Percentiles rank a stretch among this genome's conserved stretches.
Evolutionary conservation across 2,888 invertebrate genomes (phyloP).

Genomic region (Microplitis deprimator): DNA sequence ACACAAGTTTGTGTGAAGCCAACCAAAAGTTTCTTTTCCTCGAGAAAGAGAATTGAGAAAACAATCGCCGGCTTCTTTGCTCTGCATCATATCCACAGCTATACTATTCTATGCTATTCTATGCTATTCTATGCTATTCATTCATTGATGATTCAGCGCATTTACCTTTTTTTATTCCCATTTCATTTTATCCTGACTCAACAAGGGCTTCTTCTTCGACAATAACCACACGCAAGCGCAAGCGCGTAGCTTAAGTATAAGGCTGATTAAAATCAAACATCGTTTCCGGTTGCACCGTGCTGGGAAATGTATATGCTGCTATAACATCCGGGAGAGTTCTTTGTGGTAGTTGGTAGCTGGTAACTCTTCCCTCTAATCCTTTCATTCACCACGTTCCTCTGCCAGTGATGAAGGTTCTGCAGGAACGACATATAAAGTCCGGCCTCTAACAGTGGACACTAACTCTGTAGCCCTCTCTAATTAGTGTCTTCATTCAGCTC

Average conservation of each 20-base stretch:
- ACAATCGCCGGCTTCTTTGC: conserved; percentile 21
- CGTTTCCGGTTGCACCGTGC: background rate
- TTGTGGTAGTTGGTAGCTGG: background rate
- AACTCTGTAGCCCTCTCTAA: conserved; percentile 61
- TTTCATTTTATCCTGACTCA: background rate
- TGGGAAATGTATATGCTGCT: background rate
- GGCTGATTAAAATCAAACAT: conserved; percentile 17
- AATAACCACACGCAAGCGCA: background rate
- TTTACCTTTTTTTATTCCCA: background rate
- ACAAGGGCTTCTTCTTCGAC: background rate
- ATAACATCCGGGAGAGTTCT: conserved; percentile 1
- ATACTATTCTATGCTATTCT: conserved; percentile 6
- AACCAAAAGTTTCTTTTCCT: conserved; percentile 17
- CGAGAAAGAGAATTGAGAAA: conserved; percentile 9
- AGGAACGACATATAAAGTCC: conserved; percentile 7
- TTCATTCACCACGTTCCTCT: background rate
- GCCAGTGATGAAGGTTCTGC: conserved; percentile 20
- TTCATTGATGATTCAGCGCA: conserved; percentile 14
- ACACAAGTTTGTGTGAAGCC: conserved; percentile 14
- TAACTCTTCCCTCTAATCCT: conserved; percentile 13
- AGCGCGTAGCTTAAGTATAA: background rate
- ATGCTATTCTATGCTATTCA: conserved; percentile 9
- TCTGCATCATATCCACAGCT: background rate
- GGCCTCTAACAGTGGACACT: conserved; percentile 41
- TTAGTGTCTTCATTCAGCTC: conserved; percentile 63